Conservation (phyloP, 2,888 invertebrate species). For the Coenonympha arcania region DNA sequence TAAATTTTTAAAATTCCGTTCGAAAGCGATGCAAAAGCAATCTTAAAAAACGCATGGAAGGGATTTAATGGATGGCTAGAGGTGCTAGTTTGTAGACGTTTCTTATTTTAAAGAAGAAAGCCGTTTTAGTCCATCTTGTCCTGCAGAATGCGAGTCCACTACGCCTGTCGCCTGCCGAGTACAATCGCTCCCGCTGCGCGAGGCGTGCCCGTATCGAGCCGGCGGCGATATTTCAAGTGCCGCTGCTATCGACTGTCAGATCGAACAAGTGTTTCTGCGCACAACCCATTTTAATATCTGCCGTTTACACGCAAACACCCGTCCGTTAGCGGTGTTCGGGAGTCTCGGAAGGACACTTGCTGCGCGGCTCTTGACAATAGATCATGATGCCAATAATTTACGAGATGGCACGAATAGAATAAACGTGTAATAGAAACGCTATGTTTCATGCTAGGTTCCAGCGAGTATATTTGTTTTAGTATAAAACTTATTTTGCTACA, state of each 20-base stretch:
- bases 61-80: too few species aligned
- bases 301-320: conserved; percentile 55
- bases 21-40: too few species aligned
- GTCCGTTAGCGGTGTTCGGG: conserved; percentile 33
- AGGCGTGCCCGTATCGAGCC: conserved; percentile 42
- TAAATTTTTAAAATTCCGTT: too few species aligned
- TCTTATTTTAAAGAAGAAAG: too few species aligned
- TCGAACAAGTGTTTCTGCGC: conserved; percentile 67
- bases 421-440: conserved; percentile 15
- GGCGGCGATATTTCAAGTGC: conserved; percentile 60
- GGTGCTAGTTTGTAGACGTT: too few species aligned
- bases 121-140: background rate
- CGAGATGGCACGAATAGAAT: conserved; percentile 17
- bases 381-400: conserved; percentile 16
- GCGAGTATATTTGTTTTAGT: background rate
- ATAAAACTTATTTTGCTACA: background rate
- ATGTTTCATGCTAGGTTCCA: background rate
- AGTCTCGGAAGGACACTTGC: conserved; percentile 18
- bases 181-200: conserved; percentile 50
- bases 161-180: conserved; percentile 29
- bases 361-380: conserved; percentile 13
- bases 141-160: background rate
- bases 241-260: conserved; percentile 68
- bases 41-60: too few species aligned
- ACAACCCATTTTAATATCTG: conserved; percentile 68